Conservation (phyloP, 2,888 invertebrate genomes). For the Periphyllus acericola region DNA sequence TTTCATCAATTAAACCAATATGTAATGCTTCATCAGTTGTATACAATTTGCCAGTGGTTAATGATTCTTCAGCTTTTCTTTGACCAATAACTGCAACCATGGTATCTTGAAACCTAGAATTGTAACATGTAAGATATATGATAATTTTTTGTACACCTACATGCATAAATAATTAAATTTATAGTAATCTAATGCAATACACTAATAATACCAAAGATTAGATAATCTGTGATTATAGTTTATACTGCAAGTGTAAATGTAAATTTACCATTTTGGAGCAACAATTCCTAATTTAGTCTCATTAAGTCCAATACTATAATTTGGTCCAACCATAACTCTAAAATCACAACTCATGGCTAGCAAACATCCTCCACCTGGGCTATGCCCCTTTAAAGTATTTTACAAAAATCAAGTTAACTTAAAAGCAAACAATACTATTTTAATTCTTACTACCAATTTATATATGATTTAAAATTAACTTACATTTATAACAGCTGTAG, state of each 20-base stretch:
- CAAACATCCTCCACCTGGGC: conserved; percentile 86
- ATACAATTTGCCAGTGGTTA: conserved; percentile 80
- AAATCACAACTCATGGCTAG: conserved; percentile 84
- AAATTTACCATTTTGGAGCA: conserved; percentile 79
- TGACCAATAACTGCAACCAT: conserved; percentile 69
- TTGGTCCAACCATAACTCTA: conserved; percentile 81
- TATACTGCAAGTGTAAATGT: too few species aligned
- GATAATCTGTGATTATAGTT: too few species aligned
- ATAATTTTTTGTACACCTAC: too few species aligned
- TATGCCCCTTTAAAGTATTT: conserved; percentile 74
- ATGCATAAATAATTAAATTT: not conserved
- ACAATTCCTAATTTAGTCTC: conserved; percentile 86
- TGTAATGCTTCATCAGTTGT: conserved; percentile 80
- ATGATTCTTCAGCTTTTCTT: conserved; percentile 79
- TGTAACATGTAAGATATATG: too few species aligned
- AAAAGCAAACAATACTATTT: not conserved
- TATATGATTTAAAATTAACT: conserved; percentile 64
- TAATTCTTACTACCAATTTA: too few species aligned
- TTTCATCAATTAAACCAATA: conserved; percentile 81
- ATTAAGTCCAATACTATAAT: conserved; percentile 84
- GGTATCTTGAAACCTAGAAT: conserved; percentile 67
- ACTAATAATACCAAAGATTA: too few species aligned
- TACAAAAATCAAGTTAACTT: not conserved
- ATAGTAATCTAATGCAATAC: not conserved
- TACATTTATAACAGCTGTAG: conserved; percentile 87